Percentiles rank a stretch among this genome's conserved stretches.
Conservation (phyloP, 2,797 vertebrate genomes). For the Tauraco hartlaubi region DNA sequence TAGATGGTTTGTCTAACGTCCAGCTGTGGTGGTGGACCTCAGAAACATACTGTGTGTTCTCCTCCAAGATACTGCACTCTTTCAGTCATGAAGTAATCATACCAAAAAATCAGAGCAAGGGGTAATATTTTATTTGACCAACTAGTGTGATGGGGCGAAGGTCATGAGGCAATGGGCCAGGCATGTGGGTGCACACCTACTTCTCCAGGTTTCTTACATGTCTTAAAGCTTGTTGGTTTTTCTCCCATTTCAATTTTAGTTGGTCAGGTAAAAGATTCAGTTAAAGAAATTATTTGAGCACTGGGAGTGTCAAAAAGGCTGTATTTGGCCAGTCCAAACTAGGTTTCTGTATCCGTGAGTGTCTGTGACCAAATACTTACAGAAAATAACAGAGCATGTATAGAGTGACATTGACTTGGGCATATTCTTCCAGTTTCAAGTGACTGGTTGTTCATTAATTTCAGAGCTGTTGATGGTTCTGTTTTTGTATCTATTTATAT, state of each 20-base stretch:
- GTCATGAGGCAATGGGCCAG: fast-evolving
- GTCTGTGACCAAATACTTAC: neutral
- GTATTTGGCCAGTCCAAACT: neutral
- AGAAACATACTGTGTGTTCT: neutral
- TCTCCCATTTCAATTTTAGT: neutral
- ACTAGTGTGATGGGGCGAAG: neutral
- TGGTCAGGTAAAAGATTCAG: neutral
- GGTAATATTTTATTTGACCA: neutral
- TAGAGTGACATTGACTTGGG: neutral
- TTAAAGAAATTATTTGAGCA: neutral
- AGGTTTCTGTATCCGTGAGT: neutral
- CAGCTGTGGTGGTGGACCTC: neutral
- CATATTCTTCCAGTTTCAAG: neutral
- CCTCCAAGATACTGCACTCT: neutral
- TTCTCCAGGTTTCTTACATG: neutral
- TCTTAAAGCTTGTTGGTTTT: neutral
- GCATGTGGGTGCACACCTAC: neutral
- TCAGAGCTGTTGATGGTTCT: slow-evolving; percentile 18
- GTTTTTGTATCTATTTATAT: neutral
- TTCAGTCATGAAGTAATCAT: neutral
- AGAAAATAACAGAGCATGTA: neutral
- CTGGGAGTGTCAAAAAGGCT: neutral
- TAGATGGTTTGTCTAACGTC: neutral
- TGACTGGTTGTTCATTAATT: slow-evolving; percentile 17
- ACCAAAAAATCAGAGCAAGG: neutral